Percentiles rank a stretch among this genome's conserved stretches.
Evolutionary conservation across 2,797 vertebrate genomes (phyloP).

Genomic region (Cichlasoma orientale): DNA sequence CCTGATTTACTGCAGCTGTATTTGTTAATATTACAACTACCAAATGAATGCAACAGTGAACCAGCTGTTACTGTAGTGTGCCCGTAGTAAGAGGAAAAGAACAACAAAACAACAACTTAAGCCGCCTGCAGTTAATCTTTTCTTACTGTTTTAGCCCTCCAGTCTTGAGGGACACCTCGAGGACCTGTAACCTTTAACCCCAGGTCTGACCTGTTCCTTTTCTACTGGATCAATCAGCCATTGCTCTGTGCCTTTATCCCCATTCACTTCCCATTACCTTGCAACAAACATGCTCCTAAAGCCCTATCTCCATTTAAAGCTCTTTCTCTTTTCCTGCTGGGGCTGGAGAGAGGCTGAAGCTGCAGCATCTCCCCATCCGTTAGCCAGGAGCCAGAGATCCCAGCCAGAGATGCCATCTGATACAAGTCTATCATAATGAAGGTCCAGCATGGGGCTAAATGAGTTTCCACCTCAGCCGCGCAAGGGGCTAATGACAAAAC

Average conservation of each 20-base stretch:
- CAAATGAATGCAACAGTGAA: neutral
- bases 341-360: constrained; percentile 83
- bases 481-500: constrained; percentile 96
- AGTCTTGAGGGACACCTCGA: neutral
- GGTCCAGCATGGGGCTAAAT: constrained; percentile 99
- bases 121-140: neutral
- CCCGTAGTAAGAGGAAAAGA: neutral
- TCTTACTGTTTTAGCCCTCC: neutral
- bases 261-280: constrained; percentile 45
- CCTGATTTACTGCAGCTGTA: neutral
- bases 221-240: neutral
- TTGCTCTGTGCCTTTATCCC: constrained; percentile 26
- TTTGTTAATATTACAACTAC: constrained; percentile 3
- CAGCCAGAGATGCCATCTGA: constrained; percentile 93
- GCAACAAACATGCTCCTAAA: constrained; percentile 51
- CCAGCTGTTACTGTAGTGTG: neutral
- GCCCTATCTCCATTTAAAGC: constrained; percentile 67
- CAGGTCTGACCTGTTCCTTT: constrained; percentile 33
- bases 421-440: constrained; percentile 98
- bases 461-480: constrained; percentile 94
- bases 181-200: constrained; percentile 48
- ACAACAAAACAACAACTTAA: neutral
- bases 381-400: constrained; percentile 84
- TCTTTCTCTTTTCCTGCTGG: constrained; percentile 79
- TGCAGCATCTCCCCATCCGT: constrained; percentile 82